These are phyloP conservation scores for Seladonia tumulorum DNA, from an alignment of 2,888 invertebrate genomes.

Conservation along the genomic window DNA sequence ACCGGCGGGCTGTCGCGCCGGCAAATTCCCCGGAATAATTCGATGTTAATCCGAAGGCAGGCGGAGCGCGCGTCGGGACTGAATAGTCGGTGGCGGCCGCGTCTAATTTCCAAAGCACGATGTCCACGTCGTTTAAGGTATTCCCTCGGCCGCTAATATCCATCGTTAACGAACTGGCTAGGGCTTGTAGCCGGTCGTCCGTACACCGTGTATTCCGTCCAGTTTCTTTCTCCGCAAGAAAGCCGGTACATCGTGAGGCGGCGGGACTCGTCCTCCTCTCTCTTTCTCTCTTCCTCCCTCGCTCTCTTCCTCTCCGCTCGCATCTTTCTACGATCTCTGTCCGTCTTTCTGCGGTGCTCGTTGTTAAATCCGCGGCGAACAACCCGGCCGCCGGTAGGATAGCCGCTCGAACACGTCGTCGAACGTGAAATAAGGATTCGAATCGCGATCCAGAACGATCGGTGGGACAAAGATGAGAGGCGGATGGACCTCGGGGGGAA, in stretches of 20 bases:
- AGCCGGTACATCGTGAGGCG: conserved; percentile 48
- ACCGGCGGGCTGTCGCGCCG: not conserved
- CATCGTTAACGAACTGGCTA: conserved; percentile 64
- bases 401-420: conserved; percentile 62
- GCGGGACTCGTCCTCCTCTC: conserved; percentile 8
- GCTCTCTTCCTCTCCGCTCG: not conserved
- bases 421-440: conserved; percentile 69
- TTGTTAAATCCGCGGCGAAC: conserved; percentile 67
- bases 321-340: not conserved
- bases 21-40: conserved; percentile 21
- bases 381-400: conserved; percentile 48
- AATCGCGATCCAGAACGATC: conserved; percentile 50
- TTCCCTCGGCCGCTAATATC: conserved; percentile 54
- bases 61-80: conserved; percentile 10
- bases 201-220: conserved; percentile 62
- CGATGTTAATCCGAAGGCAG: not conserved
- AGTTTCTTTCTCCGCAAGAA: conserved; percentile 64
- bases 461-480: conserved; percentile 54
- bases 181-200: conserved; percentile 52
- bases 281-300: not conserved
- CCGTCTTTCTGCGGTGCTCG: conserved; percentile 30
- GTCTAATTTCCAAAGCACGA: conserved; percentile 21
- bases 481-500: conserved; percentile 18
- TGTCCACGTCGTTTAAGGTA: conserved; percentile 28
- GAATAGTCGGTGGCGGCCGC: not conserved